Evolutionary conservation across 2,888 invertebrate species (phyloP), one percentile per base, ranked within the genome.

Genomic region (Apodemia zela): DNA sequence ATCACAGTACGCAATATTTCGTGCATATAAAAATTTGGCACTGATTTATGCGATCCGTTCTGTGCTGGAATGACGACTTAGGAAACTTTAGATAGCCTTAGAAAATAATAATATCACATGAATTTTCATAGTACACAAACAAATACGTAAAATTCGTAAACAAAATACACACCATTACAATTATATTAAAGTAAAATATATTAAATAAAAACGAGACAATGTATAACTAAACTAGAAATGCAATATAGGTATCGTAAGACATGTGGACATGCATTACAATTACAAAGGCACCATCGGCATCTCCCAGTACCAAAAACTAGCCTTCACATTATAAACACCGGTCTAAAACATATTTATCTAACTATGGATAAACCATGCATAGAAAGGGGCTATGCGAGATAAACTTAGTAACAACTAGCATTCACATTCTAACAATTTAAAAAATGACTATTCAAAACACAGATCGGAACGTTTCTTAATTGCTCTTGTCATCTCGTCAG

Each of bases 191-290:
- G 42, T 42, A 42, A 84, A 78, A 79, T 60, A 68, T 68, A 84
- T 85, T 89, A 87, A 89, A 88, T 86, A 88, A 85, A 88, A 86
- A 87, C 85, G 79, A 82, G 80, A 85, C 77, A 82, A 80, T 81
- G 83, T 87, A 87, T 81, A 87, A 85, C 86, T 88, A 87, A 42
- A 81, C 89, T 90, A 90, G 81, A 89, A 90, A 90, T 90, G 90
- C 90, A 89, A 85, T 79, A 85, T 79, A 42, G 15, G 15, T 81
- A 81, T 82, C 76, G 76, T 83, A 82, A 82, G 77, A 80, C 81
- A 84, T 80, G 78, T 3, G 75, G 65, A 81, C 89, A 87, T 88
- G 89, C 89, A 86, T 84, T 82, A 82, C 75, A 38, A 11, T 38
- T 38, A 42, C 42, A 77, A 84, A 87, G 89, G 89, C 89, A 89